A percentile compares a stretch with the other conserved stretches of the same genome.
Evolutionary conservation across 30 jellyfish, hydroid and myxozoan species (phyloP).

Genomic region (Aurelia sp.): DNA sequence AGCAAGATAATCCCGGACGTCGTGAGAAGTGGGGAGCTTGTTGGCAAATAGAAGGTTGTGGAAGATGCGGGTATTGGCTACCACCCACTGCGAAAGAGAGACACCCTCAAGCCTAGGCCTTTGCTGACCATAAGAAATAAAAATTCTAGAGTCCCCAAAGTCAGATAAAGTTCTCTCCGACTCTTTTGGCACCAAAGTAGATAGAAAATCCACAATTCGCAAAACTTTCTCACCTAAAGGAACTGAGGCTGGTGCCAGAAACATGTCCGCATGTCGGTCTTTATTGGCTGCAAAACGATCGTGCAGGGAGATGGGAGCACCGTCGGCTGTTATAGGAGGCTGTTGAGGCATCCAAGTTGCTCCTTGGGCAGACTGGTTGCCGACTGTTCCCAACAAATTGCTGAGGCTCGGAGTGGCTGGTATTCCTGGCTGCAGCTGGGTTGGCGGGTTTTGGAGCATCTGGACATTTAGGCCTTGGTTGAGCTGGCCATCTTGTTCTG

Average conservation of each 20-base stretch:
- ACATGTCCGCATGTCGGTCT: not conserved
- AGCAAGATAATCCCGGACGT: constrained; percentile 6
- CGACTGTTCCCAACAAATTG: too few species aligned
- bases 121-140: not conserved
- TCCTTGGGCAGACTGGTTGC: too few species aligned
- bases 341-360: too few species aligned
- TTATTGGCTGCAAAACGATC: not conserved
- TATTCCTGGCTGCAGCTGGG: too few species aligned
- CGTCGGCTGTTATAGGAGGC: too few species aligned
- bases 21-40: not conserved
- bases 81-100: constrained; percentile 2
- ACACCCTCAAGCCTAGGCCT: constrained; percentile 1
- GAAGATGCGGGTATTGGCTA: not conserved
- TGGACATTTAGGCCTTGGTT: too few species aligned
- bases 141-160: not conserved
- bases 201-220: not conserved
- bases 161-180: not conserved
- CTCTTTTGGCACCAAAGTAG: not conserved
- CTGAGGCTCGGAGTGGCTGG: too few species aligned
- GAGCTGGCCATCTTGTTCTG: too few species aligned
- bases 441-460: too few species aligned
- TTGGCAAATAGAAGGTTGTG: not conserved
- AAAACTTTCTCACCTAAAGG: not conserved
- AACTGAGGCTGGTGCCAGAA: not conserved
- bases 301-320: not conserved